Evolutionary conservation across 2,888 invertebrate species (phyloP), one percentile per base, ranked within the genome.

Genomic region (Drosophila cracens): DNA sequence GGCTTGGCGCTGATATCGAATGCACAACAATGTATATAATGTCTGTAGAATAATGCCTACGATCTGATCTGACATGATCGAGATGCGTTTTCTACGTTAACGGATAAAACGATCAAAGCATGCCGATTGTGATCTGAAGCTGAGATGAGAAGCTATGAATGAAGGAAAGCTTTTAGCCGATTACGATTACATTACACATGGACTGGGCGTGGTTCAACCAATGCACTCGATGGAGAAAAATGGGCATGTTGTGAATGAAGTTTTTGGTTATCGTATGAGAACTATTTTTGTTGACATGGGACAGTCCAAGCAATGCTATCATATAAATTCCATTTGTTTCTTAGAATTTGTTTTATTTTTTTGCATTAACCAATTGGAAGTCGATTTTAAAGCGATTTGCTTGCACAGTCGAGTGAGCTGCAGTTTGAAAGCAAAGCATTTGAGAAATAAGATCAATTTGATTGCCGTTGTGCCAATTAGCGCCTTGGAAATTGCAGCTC

Each of bases 81-180:
- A 66, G 16, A 65, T 81, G 76, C 59, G 40, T 46, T 46, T 46
- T 46, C 71, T 87, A 87, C 76, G 61, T 21, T 21, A 40, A 40
- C 38, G 31, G 36, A 54, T 70, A 78, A 58, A 69, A 76, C 62
- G 70, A 74, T 75, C 69, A 80, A 82, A 73, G 79, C 85, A 85
- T 87, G 90, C 90, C 89, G 75, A 61, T 62, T 63, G 67, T 58
- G 66, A 64, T 36, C 62, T 70, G 63, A 67, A 63, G 52, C 49
- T 60, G 46, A 48, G 18, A 54, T 60, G 46, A 48, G 16, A 57
- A 67, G 68, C 60, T 48, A 62, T 71, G 70, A 68, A 58, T 49
- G 62, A 31, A 33, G 59, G 25, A 51, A 70, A 71, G 58, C 40
- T 53, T 25, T 27, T 29, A 46, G 66, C 74, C 83, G 72, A 76